Base-by-base conservation (phyloP, 2,113 vertebrate genomes). In the Dipodomys merriami region DNA sequence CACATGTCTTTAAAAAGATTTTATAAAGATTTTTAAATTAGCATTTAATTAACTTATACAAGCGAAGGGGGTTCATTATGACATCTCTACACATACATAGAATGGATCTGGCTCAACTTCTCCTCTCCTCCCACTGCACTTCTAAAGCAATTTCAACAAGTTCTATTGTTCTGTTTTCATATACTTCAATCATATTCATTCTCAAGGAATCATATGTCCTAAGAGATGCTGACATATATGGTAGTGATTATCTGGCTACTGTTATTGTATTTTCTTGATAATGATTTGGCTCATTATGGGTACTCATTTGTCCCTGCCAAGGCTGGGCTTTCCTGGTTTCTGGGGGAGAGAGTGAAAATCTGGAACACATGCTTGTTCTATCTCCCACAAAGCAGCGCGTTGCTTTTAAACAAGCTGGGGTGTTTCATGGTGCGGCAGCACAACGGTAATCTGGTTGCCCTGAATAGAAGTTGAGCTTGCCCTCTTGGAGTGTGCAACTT, bases 401-500 rank as follows among this genome's bases (percentile, higher is more conserved):
- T 71, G 64, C 90, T 91, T 82, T 83, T 65, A 93, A 96, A 93
- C 90, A 39, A 39, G 39, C 87, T 33, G 80, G 94, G 44, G 92
- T 86, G 82, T 93, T 93, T 85, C 91, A 22, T 76, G 44, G 53
- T 2, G 8, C 35, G 86, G 94, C 81, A 72, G 74, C 68, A 44
- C 93, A 88, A 95, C 81, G 23, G 30, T 22, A 86, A 76, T 85
- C 57, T 7, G 67, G 82, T 29, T 95, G 92, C 71, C 73, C 86
- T 65, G 89, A 94, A 87, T 87, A 68, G 73, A 93, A 95, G 81
- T 86, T 23, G 96, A 91, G 93, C 87, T 85, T 93, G 94, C 94
- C 94, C 93, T 96, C 91, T 94, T 64, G 83, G 94, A 96, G 93
- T 93, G 89, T 96, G 95, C 91, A 91, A 96, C 94, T 95, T 91